Conservation (phyloP, 1,140 invertebrate species). For the Drosophila quadrilineata region DNA sequence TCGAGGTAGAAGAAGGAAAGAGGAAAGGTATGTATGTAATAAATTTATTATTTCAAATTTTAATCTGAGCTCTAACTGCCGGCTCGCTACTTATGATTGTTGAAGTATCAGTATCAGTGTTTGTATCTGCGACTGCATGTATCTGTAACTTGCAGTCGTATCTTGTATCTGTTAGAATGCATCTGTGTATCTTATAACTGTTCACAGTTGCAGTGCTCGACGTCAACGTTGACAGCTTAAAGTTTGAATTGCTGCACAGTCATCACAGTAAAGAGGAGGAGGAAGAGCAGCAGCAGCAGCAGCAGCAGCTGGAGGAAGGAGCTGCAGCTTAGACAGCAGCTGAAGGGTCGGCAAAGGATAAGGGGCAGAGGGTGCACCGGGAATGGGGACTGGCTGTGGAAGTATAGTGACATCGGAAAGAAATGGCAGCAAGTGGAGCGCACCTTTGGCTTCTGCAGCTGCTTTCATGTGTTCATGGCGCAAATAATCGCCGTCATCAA, state of each 20-base stretch:
- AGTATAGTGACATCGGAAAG: too few relatives aligned
- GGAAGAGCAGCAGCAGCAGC: background rate
- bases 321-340: slow-evolving; percentile 12
- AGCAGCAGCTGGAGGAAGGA: background rate
- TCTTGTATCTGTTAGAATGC: slow-evolving; percentile 1
- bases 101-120: background rate
- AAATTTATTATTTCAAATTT: slow-evolving; percentile 58
- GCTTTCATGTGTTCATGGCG: slow-evolving; percentile 74
- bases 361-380: too few relatives aligned
- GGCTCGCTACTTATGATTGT: slow-evolving; percentile 18
- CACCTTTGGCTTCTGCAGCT: slow-evolving; percentile 65
- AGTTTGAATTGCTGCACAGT: slow-evolving; percentile 68
- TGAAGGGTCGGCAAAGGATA: too few relatives aligned
- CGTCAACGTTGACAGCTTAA: slow-evolving; percentile 60
- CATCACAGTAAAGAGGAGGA: slow-evolving; percentile 17
- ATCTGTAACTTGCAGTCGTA: too few relatives aligned
- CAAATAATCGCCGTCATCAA: slow-evolving; percentile 74
- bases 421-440: slow-evolving; percentile 59
- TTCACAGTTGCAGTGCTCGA: slow-evolving; percentile 52
- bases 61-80: slow-evolving; percentile 42
- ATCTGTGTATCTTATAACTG: slow-evolving; percentile 3
- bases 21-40: too few relatives aligned
- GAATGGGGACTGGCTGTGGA: too few relatives aligned
- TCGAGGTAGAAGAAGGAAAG: background rate
- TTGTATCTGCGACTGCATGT: slow-evolving; percentile 11